Evolutionary conservation across 2,113 vertebrate genomes (phyloP).

Genomic region (Leucopternis melanops): DNA sequence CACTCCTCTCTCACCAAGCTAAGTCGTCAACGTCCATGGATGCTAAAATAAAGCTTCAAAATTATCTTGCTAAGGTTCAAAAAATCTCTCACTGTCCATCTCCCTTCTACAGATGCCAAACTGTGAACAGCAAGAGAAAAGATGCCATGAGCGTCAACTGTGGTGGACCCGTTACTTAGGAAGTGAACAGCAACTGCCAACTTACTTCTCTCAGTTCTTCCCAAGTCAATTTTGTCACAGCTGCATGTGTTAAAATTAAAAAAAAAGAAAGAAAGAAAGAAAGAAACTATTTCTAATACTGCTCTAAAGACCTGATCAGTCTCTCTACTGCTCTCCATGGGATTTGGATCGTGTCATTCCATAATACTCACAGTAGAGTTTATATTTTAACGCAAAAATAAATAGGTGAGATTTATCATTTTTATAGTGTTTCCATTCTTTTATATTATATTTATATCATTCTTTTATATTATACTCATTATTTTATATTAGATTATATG

Average conservation of each 20-base stretch:
- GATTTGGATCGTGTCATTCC: background rate
- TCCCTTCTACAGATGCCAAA: background rate
- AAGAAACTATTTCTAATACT: background rate
- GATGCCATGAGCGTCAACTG: background rate
- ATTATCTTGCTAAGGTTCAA: background rate
- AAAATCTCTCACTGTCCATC: background rate
- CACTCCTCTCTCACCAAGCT: background rate
- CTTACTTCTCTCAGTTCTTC: background rate
- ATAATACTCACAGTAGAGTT: background rate
- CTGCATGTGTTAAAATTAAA: background rate
- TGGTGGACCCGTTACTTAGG: background rate
- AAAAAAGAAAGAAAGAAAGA: fast-evolving
- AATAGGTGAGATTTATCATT: background rate
- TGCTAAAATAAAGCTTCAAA: background rate
- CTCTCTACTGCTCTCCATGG: background rate
- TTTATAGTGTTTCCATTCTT: background rate
- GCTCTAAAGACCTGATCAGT: background rate
- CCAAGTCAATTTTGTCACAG: background rate
- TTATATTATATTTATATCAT: background rate
- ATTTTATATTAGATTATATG: background rate
- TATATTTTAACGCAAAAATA: background rate
- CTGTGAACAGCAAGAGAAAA: background rate
- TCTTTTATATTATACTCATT: background rate
- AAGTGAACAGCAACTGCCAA: background rate
- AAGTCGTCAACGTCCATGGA: background rate